Evolutionary conservation across 1,140 invertebrate species (phyloP).

Genomic region (Aphelenchoides fujianensis): DNA sequence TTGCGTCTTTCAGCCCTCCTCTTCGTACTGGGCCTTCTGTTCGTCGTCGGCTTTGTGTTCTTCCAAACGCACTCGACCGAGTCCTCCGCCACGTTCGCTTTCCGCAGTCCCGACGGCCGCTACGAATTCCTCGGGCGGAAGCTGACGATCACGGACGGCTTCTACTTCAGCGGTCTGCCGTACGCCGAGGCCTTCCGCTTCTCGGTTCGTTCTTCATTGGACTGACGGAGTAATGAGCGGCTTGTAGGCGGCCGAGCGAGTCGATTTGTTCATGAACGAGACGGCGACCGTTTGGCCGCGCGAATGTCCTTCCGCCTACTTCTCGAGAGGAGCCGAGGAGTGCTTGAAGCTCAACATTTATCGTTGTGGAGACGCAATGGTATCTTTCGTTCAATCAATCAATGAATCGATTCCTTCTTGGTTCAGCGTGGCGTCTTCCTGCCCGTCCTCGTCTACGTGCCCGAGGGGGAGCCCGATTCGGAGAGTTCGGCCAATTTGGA

Average conservation of each 20-base stretch:
- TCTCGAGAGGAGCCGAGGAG: not conserved
- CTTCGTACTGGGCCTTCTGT: not conserved
- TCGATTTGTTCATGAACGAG: not conserved
- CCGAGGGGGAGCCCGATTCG: not conserved
- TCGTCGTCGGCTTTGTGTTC: not conserved
- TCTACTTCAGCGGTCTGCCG: conserved; percentile 1
- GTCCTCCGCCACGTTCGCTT: not conserved
- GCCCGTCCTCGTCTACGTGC: not conserved
- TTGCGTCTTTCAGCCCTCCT: not conserved
- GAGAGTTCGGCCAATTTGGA: conserved; percentile 3
- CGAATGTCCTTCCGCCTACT: not conserved
- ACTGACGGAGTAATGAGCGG: not conserved
- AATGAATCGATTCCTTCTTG: too few species aligned
- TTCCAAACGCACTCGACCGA: not conserved
- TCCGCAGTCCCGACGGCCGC: not conserved
- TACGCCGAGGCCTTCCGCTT: not conserved
- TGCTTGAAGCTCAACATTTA: not conserved
- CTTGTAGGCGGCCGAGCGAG: not conserved
- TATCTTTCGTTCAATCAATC: not conserved
- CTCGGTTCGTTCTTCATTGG: not conserved
- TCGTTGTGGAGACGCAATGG: not conserved
- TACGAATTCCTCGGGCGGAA: not conserved
- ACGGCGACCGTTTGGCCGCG: not conserved
- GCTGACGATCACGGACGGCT: not conserved
- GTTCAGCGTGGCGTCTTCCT: not conserved